A percentile compares a stretch with the other conserved stretches of the same genome.
Conservation (phyloP, 2,797 vertebrate genomes). For the Mus spretus region DNA sequence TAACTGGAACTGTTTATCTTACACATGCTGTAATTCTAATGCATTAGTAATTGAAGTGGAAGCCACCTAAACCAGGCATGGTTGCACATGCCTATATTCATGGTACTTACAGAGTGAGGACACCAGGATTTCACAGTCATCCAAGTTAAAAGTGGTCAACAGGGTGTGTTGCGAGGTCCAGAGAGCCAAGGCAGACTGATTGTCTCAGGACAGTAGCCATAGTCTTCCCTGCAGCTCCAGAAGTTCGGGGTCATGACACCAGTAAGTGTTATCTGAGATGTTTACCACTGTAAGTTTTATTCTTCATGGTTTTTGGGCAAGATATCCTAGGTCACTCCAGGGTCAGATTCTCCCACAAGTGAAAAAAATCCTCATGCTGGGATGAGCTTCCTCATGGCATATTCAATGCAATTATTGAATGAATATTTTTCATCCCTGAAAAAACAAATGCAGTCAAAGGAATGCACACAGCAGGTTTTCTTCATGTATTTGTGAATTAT, state of each 20-base stretch:
- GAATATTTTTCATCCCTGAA: neutral
- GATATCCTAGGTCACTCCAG: neutral
- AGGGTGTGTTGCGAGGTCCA: fast-evolving
- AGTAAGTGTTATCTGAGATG: neutral
- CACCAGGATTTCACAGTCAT: neutral
- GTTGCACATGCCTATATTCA: neutral
- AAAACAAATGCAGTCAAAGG: neutral
- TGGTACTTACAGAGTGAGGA: neutral
- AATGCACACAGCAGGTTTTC: neutral
- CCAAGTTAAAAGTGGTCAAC: too few relatives aligned
- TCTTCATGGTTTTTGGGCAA: neutral
- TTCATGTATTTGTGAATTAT: neutral
- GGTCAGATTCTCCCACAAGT: neutral
- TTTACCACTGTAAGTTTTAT: neutral
- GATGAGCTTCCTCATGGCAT: neutral
- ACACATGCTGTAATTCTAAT: neutral
- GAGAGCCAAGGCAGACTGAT: too few relatives aligned
- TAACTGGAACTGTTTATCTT: too few relatives aligned
- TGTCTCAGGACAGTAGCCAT: too few relatives aligned
- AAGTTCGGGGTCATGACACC: neutral
- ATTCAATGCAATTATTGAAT: neutral
- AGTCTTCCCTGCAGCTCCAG: too few relatives aligned
- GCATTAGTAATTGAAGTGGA: neutral
- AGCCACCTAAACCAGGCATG: neutral
- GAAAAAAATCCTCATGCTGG: neutral